Conservation (phyloP, 1,140 invertebrate genomes). For the Popillia japonica region DNA sequence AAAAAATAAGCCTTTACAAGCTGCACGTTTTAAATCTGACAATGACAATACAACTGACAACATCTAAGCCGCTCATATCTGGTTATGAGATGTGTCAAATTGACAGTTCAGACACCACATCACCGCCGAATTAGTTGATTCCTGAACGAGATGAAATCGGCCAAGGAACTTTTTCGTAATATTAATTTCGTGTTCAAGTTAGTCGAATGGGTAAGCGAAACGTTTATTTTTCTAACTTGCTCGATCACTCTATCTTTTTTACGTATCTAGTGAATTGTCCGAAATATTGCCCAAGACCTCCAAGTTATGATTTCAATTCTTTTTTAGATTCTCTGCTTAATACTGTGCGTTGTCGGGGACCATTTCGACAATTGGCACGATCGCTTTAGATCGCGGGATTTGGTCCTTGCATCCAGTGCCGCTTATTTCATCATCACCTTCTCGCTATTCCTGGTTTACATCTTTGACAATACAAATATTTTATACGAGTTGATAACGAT, state of each 20-base stretch:
- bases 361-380: background rate
- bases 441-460: background rate
- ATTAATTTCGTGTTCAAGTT: conserved; percentile 16
- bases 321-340: conserved; percentile 12
- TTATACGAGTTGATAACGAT: background rate
- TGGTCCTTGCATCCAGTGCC: background rate
- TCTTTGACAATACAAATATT: background rate
- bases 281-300: too few species aligned
- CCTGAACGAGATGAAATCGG: background rate
- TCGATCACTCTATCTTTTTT: too few species aligned
- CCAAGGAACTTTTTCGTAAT: background rate
- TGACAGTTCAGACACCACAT: too few species aligned
- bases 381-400: background rate
- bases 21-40: too few species aligned
- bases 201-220: conserved; percentile 12
- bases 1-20: too few species aligned
- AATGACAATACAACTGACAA: too few species aligned
- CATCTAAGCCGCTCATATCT: too few species aligned
- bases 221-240: too few species aligned
- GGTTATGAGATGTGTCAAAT: too few species aligned
- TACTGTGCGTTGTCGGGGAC: background rate
- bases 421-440: conserved; percentile 3
- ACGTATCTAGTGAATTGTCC: too few species aligned
- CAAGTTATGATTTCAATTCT: too few species aligned
- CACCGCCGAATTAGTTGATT: too few species aligned